Base-by-base conservation (phyloP, 64 coral and sea anemone species). In the Pocillopora verrucosa region DNA sequence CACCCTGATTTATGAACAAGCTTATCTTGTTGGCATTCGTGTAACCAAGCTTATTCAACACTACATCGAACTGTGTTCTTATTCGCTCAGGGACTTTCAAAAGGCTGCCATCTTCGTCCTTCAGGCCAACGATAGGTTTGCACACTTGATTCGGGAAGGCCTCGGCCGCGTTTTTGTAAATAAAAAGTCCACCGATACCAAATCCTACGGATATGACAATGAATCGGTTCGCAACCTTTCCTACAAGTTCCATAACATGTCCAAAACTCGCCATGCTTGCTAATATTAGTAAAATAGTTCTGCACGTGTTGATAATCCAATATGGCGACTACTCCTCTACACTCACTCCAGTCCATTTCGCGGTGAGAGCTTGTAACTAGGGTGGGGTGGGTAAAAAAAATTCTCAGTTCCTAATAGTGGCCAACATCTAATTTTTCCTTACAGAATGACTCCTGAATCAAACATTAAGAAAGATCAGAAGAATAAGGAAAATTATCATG, bases 191-290 rank as follows among this genome's bases (percentile, higher is more conserved):
- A 62, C 95, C 95, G 11, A 89, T 89, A 62, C 95, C 95, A 77
- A 97, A 63, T 10, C 91, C 95, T 13, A 96, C 95, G 16, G 95
- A 96, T 76, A 96, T 17, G 30, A 86, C 88, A 57, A 96, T 74
- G 63, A 96, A 91, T 56, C 91, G 92, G 65, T 93, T 73, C 2
- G 87, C 88, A 75, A 96, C 90, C 80, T 76, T 93, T 5, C 88
- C 84, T 59, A 92, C 82, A 38, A 93, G 56, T 60, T 96, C 92
- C 58, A 89, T 5, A n/a, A 51, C 41, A 51, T 51, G 41, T 51
- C 41, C 41, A 51, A 70, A 30, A 24, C 67, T 70, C 10, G 19
- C n/a, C 67, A 70, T 70, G 67, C 67, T n/a, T n/a, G 22, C 67
- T 22, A 19, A 60, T 60, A 88, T 19, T 73, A 2, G 17, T 60